Evolutionary conservation across 2,888 invertebrate species (phyloP), one percentile per base, ranked within the genome.

Genomic region (Chirona hameri): DNA sequence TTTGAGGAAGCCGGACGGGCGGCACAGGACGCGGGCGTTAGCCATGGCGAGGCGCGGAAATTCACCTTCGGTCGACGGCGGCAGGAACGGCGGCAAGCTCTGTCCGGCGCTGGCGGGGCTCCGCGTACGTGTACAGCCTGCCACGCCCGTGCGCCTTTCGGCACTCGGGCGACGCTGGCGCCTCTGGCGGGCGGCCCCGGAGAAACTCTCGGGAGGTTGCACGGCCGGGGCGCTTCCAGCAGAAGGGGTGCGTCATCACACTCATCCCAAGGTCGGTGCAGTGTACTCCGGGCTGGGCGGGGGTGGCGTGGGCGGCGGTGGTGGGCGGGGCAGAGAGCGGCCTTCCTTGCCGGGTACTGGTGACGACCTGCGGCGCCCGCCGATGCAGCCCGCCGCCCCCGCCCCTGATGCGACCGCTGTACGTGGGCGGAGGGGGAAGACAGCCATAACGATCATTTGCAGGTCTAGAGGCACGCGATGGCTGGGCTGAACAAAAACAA

Each of bases 1-100:
- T 46, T 76, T 76, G 39, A 76, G 76, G 46, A 76, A 76, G 76
- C 76, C 76, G 10, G 76, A 76, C 9, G 76, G 76, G 7, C 76
- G 31, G 76, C 76, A 39, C 18, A 76, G 76, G 46, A 76, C 24
- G 21, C 76, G 39, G 9, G 46, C 24, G 46, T 76, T 76, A 21
- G 76, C 76, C 76, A 76, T 76, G 31, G 5, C 27, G 65, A 69
- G 9, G 5, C 5, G 24, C 24, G 7, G 57, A 57, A 21, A 14
- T 57, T 57, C 57, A 24, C 24, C 24, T 39, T 39, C 4, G 39
- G 39, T 39, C 12, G 60, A 60, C 60, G n/a, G 10, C 27, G 65
- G n/a, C n/a, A 24, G 65, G 65, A n/a, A 27, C 65, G 0, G 12
- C 12, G n/a, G 65, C 9, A 10, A 24, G 10, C n/a, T 27, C 65